phyloP scores from a whole-genome alignment of 2,888 invertebrate species.

The Ochropacha duplaris region DNA sequence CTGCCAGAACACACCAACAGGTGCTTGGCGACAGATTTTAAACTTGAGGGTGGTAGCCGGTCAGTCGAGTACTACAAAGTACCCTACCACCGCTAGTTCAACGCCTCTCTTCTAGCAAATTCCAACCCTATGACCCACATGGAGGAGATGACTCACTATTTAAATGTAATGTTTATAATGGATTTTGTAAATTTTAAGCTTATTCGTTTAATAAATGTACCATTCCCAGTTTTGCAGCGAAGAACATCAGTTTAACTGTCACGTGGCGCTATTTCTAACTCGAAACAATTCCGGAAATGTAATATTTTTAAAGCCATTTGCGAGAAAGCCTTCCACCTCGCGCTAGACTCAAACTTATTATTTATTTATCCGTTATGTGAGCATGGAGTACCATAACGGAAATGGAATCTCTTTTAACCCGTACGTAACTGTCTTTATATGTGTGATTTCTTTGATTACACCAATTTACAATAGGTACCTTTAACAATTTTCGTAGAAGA shows the following conservation, averaged over 20 bases:
- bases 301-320: slow-evolving; percentile 78
- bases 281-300: slow-evolving; percentile 76
- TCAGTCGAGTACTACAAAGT: too few relatives aligned
- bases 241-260: slow-evolving; percentile 74
- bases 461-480: not conserved
- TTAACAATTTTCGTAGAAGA: not conserved
- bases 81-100: too few relatives aligned
- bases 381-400: slow-evolving; percentile 10
- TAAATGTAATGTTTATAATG: not conserved
- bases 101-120: too few relatives aligned
- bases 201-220: slow-evolving; percentile 70
- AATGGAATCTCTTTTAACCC: slow-evolving; percentile 1
- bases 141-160: too few relatives aligned
- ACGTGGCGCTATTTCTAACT: slow-evolving; percentile 73
- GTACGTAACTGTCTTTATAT: not conserved
- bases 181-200: slow-evolving; percentile 36
- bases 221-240: slow-evolving; percentile 53
- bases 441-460: slow-evolving; percentile 1
- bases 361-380: slow-evolving; percentile 52
- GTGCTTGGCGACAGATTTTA: too few relatives aligned
- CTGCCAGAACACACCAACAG: too few relatives aligned
- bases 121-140: too few relatives aligned
- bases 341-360: slow-evolving; percentile 55
- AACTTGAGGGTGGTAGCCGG: too few relatives aligned
- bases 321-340: slow-evolving; percentile 68